These are phyloP conservation scores for Chondrosia reniformis DNA, from an alignment of 37 sponge, comb jelly and placozoan species.

Conservation along the genomic window DNA sequence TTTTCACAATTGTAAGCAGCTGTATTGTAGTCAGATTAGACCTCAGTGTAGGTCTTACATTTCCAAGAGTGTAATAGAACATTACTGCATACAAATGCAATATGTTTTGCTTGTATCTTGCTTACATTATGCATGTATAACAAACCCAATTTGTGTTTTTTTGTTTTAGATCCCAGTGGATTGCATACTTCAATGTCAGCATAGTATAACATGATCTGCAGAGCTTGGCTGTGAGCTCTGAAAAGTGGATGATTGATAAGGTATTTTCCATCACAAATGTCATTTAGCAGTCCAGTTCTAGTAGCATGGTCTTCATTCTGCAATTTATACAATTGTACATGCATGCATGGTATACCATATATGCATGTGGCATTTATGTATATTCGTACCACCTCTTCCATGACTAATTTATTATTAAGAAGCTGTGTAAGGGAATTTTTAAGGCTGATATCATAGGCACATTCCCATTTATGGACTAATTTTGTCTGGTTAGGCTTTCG, in stretches of 20 bases:
- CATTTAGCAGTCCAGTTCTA: slow-evolving; percentile 5
- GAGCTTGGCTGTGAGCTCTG: background rate
- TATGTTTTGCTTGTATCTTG: background rate
- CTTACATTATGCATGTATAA: background rate
- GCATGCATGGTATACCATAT: background rate
- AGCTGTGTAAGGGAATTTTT: slow-evolving; percentile 2
- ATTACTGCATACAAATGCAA: slow-evolving; percentile 16
- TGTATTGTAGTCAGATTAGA: slow-evolving; percentile 32
- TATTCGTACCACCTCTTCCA: background rate
- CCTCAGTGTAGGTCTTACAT: slow-evolving; percentile 27
- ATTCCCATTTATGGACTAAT: background rate
- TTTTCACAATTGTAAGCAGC: slow-evolving; percentile 26
- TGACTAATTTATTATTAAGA: background rate
- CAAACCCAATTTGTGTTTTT: slow-evolving; percentile 60
- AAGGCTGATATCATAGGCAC: background rate
- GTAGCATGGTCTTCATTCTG: background rate
- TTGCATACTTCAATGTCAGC: slow-evolving; percentile 66
- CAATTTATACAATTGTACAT: background rate
- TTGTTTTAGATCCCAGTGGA: slow-evolving; percentile 49
- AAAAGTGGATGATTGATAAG: slow-evolving; percentile 38
- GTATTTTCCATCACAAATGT: slow-evolving; percentile 53
- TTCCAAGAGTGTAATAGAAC: slow-evolving; percentile 48
- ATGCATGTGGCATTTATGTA: background rate
- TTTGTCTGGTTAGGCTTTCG: no score
- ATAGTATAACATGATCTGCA: slow-evolving; percentile 55